Conservation (phyloP, 1,140 invertebrate species). For the Atta texana region DNA sequence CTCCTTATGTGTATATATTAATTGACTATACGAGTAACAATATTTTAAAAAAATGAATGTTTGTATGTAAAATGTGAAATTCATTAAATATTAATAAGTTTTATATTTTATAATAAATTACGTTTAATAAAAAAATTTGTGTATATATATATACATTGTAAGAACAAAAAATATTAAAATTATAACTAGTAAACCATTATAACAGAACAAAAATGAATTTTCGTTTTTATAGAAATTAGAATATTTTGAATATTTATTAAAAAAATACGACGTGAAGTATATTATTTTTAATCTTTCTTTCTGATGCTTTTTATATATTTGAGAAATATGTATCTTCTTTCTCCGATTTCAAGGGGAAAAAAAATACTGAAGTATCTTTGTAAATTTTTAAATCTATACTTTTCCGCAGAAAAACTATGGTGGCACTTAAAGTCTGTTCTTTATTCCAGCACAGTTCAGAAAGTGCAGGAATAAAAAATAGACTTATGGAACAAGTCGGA, state of each 20-base stretch:
- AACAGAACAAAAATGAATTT: not conserved
- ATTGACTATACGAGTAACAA: not conserved
- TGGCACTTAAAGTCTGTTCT: too few species aligned
- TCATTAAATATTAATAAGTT: conserved; percentile 16
- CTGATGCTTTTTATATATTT: too few species aligned
- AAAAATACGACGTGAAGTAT: not conserved
- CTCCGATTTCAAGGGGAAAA: not conserved
- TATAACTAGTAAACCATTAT: not conserved
- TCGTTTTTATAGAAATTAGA: not conserved
- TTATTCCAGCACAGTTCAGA: too few species aligned
- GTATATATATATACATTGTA: not conserved
- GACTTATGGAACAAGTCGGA: too few species aligned
- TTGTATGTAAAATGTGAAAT: conserved; percentile 15
- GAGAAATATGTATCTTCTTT: not conserved
- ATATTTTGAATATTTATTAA: not conserved
- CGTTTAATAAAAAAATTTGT: conserved; percentile 12
- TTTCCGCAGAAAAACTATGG: not conserved
- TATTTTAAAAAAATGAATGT: not conserved
- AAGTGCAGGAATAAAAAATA: too few species aligned
- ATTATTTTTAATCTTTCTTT: too few species aligned
- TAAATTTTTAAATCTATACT: not conserved
- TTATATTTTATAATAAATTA: conserved; percentile 55
- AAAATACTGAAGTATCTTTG: not conserved
- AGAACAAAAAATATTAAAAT: not conserved
- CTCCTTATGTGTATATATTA: not conserved